Evolutionary conservation across 1,140 invertebrate species (phyloP).

Genomic region (Coenobita brevimanus): DNA sequence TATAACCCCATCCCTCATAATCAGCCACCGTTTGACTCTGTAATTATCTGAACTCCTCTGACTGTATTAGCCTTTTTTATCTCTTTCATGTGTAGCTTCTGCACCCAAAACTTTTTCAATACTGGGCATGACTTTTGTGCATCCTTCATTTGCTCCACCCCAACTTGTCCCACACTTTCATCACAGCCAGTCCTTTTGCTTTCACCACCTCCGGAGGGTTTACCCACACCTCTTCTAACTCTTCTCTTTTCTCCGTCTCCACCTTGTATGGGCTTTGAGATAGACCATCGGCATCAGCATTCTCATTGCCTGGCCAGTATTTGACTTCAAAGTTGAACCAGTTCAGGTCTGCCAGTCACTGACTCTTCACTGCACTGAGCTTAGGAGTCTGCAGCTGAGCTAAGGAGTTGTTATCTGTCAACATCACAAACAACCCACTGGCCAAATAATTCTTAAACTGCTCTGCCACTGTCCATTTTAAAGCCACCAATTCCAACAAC

Average conservation of each 20-base stretch:
- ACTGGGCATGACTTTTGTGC: too few species aligned
- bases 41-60: neutral
- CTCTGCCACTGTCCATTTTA: constrained; percentile 12
- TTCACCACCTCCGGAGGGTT: too few species aligned
- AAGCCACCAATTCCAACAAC: constrained; percentile 10
- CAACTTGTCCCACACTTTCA: too few species aligned
- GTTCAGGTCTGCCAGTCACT: too few species aligned
- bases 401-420: neutral
- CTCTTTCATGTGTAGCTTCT: too few species aligned
- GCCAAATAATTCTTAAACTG: constrained; percentile 13
- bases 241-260: neutral
- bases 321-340: too few species aligned
- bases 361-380: too few species aligned
- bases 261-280: neutral
- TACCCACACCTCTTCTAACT: neutral
- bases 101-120: too few species aligned
- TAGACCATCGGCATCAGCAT: neutral
- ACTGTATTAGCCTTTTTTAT: neutral
- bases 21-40: neutral
- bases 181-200: too few species aligned
- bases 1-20: constrained; percentile 8
- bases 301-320: neutral
- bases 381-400: too few species aligned
- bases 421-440: neutral
- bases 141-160: too few species aligned